Percentiles rank a stretch among this genome's conserved stretches.
These are phyloP conservation scores for Papilio elwesi DNA, from an alignment of 2,888 invertebrate species.

Conservation along the genomic window DNA sequence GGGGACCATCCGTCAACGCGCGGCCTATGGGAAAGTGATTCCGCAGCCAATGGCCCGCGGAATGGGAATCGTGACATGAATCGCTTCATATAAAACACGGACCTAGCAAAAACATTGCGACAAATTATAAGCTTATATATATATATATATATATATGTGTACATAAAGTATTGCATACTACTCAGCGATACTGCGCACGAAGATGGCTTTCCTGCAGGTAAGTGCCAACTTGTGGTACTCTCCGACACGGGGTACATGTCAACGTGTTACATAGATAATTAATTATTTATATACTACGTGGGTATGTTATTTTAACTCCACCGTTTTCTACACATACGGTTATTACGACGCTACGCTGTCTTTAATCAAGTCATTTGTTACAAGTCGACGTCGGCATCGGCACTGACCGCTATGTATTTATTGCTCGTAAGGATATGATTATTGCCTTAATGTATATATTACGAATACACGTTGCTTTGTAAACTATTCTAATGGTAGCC, in stretches of 20 bases:
- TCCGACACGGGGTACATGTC: no score
- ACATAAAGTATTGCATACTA: no score
- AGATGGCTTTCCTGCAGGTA: no score
- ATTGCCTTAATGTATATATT: constrained; percentile 14
- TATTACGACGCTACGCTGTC: not conserved
- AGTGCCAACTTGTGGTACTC: no score
- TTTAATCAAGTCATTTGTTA: constrained; percentile 24
- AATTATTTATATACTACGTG: no score
- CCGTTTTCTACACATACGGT: not conserved
- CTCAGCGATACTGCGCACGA: no score
- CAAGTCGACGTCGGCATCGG: not conserved
- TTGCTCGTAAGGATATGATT: not conserved
- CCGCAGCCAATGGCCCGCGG: constrained; percentile 59
- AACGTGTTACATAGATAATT: no score
- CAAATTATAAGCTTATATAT: not conserved
- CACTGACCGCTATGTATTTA: not conserved
- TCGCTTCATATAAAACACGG: constrained; percentile 38
- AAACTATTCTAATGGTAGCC: constrained; percentile 13
- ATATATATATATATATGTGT: not conserved
- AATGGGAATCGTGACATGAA: constrained; percentile 61
- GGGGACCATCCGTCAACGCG: constrained; percentile 45
- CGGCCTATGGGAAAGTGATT: constrained; percentile 48
- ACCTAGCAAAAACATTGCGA: constrained; percentile 6
- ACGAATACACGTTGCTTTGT: constrained; percentile 1
- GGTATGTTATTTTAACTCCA: no score